A percentile compares a stretch with the other conserved stretches of the same genome.
Conservation (phyloP, 2,113 vertebrate species). For the Pongo pygmaeus region DNA sequence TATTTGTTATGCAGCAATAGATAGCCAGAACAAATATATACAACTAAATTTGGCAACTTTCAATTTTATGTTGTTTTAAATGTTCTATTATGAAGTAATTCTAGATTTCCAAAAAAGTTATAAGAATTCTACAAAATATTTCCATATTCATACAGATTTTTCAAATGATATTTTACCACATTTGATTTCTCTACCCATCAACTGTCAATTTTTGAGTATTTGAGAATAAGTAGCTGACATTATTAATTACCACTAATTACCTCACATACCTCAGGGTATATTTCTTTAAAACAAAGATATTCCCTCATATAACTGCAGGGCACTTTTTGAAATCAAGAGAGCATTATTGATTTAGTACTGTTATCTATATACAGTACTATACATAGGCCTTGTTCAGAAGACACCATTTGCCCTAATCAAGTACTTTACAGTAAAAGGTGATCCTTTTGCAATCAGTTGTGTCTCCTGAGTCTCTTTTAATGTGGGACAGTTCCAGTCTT, state of each 20-base stretch:
- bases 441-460: neutral
- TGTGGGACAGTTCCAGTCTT: neutral
- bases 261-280: neutral
- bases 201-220: neutral
- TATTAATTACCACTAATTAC: neutral
- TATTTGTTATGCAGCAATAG: neutral
- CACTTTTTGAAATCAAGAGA: neutral
- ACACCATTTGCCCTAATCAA: neutral
- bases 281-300: neutral
- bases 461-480: neutral
- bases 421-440: neutral
- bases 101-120: neutral
- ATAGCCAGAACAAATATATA: neutral
- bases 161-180: neutral
- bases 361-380: neutral
- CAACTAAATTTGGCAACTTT: neutral
- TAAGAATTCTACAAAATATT: neutral
- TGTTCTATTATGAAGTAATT: neutral
- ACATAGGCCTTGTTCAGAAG: neutral
- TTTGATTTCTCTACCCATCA: neutral
- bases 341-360: neutral
- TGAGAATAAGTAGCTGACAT: neutral
- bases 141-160: neutral
- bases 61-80: neutral
- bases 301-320: neutral